Percentiles rank a stretch among this genome's conserved stretches.
These are phyloP conservation scores for Drosophila insularis DNA, from an alignment of 1,140 invertebrate genomes.

Conservation along the genomic window DNA sequence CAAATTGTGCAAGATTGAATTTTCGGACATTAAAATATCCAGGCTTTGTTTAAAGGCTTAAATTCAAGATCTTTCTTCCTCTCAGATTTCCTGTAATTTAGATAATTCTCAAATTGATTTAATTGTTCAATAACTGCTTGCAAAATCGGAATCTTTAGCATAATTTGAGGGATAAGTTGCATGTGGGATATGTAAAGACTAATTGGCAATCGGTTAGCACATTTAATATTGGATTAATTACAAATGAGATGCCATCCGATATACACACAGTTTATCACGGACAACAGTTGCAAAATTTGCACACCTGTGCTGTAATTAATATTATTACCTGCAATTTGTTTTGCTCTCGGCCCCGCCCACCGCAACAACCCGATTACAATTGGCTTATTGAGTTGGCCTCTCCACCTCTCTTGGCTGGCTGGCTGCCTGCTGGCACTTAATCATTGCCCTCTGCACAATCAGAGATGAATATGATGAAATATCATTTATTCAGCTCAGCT, in stretches of 20 bases:
- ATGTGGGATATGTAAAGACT: not conserved
- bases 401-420: not conserved
- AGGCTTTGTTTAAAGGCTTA: too few species aligned
- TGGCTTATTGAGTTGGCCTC: conserved; percentile 5
- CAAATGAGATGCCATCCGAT: not conserved
- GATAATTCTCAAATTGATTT: too few species aligned
- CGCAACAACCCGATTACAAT: conserved; percentile 9
- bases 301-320: conserved; percentile 42
- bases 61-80: too few species aligned
- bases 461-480: conserved; percentile 11
- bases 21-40: too few species aligned
- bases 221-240: conserved; percentile 43
- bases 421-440: conserved; percentile 22
- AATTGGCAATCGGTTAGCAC: conserved; percentile 30
- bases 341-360: not conserved
- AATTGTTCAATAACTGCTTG: too few species aligned
- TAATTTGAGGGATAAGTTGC: not conserved
- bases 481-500: conserved; percentile 7
- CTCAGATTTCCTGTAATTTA: too few species aligned
- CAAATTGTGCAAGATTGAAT: too few species aligned
- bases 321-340: conserved; percentile 58
- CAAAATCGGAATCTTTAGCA: not conserved
- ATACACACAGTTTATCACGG: conserved; percentile 39
- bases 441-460: conserved; percentile 13
- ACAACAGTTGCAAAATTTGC: conserved; percentile 19